Conservation (phyloP, 2,797 vertebrate species). For the Pseudomugil gertrudae region DNA sequence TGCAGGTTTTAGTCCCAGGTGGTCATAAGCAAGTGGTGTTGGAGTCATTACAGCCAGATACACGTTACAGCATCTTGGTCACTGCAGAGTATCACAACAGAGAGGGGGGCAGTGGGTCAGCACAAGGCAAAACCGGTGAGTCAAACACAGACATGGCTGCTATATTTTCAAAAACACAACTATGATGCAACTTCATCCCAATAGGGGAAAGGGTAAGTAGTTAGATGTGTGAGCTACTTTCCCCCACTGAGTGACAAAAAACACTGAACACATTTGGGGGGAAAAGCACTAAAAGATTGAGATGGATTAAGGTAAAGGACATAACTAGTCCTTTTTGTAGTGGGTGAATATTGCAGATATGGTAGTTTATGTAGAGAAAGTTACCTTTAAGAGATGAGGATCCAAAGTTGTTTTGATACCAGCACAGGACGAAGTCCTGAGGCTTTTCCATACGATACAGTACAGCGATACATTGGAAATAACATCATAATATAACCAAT, state of each 20-base stretch:
- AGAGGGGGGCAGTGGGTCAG: conserved; percentile 83
- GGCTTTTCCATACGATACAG: no score
- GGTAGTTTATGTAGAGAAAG: no score
- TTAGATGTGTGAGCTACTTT: not conserved
- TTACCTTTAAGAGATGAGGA: no score
- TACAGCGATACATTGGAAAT: no score
- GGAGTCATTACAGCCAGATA: conserved; percentile 84
- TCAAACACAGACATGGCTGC: not conserved
- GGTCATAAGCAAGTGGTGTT: conserved; percentile 78
- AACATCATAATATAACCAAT: no score
- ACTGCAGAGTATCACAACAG: conserved; percentile 87
- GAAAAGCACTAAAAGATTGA: not conserved
- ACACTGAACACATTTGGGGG: no score
- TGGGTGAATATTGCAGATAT: no score
- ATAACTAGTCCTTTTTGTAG: no score
- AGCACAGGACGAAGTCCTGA: no score
- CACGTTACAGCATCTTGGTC: conserved; percentile 87
- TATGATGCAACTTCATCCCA: not conserved
- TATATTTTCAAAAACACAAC: not conserved
- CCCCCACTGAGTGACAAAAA: not conserved
- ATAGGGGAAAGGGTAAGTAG: no score
- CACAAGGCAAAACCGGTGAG: conserved; percentile 87
- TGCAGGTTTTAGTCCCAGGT: conserved; percentile 85
- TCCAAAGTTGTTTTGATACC: no score
- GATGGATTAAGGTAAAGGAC: not conserved